Evolutionary conservation across 2,113 vertebrate species (phyloP).

Genomic region (Phyllostomus hastatus): DNA sequence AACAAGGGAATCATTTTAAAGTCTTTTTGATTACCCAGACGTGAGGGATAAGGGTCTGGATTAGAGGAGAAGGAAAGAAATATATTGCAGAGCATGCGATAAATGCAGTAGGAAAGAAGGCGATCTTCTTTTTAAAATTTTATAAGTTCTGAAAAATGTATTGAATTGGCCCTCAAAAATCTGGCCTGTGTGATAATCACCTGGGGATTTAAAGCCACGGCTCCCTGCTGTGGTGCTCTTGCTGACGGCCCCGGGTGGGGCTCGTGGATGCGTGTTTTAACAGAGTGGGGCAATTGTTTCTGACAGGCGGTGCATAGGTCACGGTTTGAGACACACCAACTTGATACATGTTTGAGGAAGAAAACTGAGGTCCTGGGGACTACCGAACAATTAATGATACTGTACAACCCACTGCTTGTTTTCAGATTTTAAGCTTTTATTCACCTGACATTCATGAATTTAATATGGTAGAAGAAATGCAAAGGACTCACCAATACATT

Average conservation of each 20-base stretch:
- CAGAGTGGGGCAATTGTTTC: background rate
- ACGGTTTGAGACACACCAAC: background rate
- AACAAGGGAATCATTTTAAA: slow-evolving; percentile 18
- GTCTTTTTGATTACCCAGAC: slow-evolving; percentile 6
- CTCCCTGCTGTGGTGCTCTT: background rate
- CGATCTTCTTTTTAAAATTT: background rate
- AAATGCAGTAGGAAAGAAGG: background rate
- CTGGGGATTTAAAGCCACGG: background rate
- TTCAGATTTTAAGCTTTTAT: background rate
- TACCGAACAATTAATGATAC: background rate
- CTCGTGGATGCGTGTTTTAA: background rate
- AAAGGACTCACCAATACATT: background rate
- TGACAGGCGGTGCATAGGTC: background rate
- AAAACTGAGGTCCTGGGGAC: background rate
- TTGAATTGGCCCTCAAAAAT: background rate
- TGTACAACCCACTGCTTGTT: background rate
- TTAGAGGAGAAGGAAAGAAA: slow-evolving; percentile 1
- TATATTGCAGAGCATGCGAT: background rate
- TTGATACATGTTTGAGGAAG: background rate
- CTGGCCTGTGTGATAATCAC: background rate
- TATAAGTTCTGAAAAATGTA: background rate
- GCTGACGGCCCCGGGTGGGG: background rate
- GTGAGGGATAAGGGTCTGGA: background rate
- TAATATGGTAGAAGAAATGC: background rate
- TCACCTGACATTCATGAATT: background rate